Conservation (phyloP, 2,113 vertebrate genomes). For the Otus sunia region DNA sequence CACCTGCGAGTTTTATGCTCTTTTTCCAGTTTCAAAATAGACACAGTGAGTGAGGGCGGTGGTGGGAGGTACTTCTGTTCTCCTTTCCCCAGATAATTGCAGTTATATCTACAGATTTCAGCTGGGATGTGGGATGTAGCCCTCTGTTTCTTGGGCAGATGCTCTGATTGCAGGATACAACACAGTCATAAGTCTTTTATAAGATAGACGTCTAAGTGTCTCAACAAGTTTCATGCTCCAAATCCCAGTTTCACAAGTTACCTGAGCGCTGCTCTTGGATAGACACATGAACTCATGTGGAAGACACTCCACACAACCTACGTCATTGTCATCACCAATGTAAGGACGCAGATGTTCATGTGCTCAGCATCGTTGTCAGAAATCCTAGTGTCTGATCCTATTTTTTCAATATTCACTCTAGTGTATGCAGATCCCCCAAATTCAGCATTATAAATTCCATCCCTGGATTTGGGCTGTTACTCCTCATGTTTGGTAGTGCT, state of each 20-base stretch:
- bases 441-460: not conserved
- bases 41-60: not conserved
- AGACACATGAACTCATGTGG: not conserved
- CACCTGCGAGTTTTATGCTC: not conserved
- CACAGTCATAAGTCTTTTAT: not conserved
- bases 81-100: not conserved
- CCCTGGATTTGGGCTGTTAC: not conserved
- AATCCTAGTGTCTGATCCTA: not conserved
- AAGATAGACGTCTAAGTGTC: not conserved
- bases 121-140: not conserved
- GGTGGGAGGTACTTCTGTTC: not conserved
- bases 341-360: rapidly evolving
- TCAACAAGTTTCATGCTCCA: constrained; percentile 45
- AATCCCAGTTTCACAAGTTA: constrained; percentile 24
- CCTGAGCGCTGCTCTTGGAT: not conserved
- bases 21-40: not conserved
- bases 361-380: not conserved
- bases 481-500: not conserved
- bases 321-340: not conserved
- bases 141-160: not conserved
- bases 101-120: not conserved
- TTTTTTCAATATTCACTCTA: no score
- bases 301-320: not conserved
- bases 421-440: rapidly evolving
- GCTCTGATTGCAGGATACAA: not conserved